Conservation (phyloP, 2,113 vertebrate genomes). For the Axis porcinus region DNA sequence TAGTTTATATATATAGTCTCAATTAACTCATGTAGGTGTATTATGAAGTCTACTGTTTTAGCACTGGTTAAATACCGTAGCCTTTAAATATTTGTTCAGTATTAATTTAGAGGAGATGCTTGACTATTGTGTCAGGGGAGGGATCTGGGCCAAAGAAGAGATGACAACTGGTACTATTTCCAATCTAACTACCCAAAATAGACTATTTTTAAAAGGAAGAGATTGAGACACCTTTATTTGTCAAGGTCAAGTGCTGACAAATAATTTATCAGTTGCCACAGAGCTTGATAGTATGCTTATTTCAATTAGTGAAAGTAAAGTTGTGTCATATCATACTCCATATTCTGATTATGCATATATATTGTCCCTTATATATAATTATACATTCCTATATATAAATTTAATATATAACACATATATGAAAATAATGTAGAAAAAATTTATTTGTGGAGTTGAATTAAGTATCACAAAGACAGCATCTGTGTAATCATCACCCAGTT, state of each 20-base stretch:
- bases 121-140: background rate
- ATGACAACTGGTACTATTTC: constrained; percentile 21
- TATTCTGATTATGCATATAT: background rate
- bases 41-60: background rate
- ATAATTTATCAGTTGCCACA: background rate
- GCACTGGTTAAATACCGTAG: background rate
- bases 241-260: background rate
- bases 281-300: background rate
- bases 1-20: background rate
- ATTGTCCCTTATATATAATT: background rate
- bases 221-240: background rate
- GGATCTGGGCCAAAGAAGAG: constrained; percentile 1
- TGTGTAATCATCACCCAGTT: background rate
- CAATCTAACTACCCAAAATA: background rate
- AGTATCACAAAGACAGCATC: background rate
- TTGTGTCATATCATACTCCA: background rate
- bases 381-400: background rate
- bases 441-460: background rate
- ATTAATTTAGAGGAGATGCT: constrained; percentile 11
- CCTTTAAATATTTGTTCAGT: constrained; percentile 12
- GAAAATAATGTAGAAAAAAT: background rate
- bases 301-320: background rate
- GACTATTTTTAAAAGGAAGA: constrained; percentile 1
- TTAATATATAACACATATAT: background rate
- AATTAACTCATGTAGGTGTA: background rate